Base-by-base conservation (phyloP, 2,888 invertebrate genomes). In the Autographa gamma region DNA sequence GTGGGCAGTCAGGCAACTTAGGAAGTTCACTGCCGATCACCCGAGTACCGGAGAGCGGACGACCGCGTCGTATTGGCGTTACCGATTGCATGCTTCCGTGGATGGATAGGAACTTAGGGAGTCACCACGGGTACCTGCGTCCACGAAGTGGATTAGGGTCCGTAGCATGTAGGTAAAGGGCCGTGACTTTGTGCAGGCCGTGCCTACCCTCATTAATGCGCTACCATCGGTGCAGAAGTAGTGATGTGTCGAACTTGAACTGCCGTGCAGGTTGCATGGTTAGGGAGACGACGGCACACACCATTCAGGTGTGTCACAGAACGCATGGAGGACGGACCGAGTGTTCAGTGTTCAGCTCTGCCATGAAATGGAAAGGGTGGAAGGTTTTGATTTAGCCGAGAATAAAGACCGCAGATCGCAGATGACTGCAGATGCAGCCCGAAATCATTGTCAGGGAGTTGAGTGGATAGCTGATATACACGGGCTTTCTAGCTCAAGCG, bases 221-320 rank as follows among this genome's bases (percentile, higher is more conserved):
- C 72, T 79, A n/a, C 79, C 54, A 19, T 54, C 54, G 54, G 68
- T 38, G 60, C 43, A 8, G 70, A 38, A 64, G 31, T 16, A 59
- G 62, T 66, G 41, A 74, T 77, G 75, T 0, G 63, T 65, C 56
- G 16, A 60, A 58, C 60, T 73, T 74, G 56, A 88, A 86, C 63
- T 90, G 89, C 70, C 84, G 90, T 32, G 88, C 86, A 3, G 88
- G 88, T 2, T 91, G 89, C 77, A 67, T 63, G 63, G 73, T 77
- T 0, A 68, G 48, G 48, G 89, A 19, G 54, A 54, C 18, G 11
- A 54, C 18, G 52, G 52, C 18, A 18, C 18, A n/a, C 54, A 18
- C 9, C 19, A 52, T 52, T 9, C 54, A 91, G 64, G 66, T 66
- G 32, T 90, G 90, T 73, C 74, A 74, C 58, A 61, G n/a, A 90